Evolutionary conservation across 2,888 invertebrate species (phyloP).

Genomic region (Zaprionus bogoriensis): DNA sequence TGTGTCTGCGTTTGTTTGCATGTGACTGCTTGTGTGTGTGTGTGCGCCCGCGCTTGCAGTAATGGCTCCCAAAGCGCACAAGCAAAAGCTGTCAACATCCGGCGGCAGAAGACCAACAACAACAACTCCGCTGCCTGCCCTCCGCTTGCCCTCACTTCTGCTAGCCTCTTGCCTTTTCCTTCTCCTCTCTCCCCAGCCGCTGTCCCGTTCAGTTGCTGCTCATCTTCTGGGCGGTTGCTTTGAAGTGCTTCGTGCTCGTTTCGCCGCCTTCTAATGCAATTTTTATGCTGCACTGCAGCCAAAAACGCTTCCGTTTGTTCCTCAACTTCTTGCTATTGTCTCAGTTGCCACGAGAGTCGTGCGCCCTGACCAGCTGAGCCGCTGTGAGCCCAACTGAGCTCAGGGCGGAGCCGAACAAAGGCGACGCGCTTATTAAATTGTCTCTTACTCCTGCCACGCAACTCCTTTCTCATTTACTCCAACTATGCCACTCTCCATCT

Average conservation of each 20-base stretch:
- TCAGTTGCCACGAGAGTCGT: conserved; percentile 3
- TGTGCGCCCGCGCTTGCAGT: too few species aligned
- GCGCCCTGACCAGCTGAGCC: conserved; percentile 1
- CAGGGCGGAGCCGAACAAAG: conserved; percentile 44
- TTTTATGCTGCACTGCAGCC: conserved; percentile 70
- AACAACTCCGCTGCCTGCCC: conserved; percentile 9
- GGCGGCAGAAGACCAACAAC: conserved; percentile 2
- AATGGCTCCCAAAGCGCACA: conserved; percentile 65
- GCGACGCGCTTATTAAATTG: conserved; percentile 65
- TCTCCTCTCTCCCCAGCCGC: neutral
- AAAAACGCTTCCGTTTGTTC: conserved; percentile 58
- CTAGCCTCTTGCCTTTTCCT: neutral
- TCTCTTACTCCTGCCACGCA: conserved; percentile 12
- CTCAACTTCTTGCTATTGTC: conserved; percentile 44
- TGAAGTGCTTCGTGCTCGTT: conserved; percentile 30
- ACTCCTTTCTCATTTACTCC: neutral
- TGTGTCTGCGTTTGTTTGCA: conserved; percentile 1
- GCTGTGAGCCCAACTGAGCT: neutral
- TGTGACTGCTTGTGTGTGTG: conserved; percentile 21
- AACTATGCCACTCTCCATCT: neutral
- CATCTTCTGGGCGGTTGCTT: too few species aligned
- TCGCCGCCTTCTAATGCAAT: conserved; percentile 69
- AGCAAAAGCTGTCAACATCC: conserved; percentile 64
- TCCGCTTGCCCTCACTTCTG: neutral
- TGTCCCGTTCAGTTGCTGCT: too few species aligned